Conservation (phyloP, 2,113 vertebrate genomes). For the Daubentonia madagascariensis region DNA sequence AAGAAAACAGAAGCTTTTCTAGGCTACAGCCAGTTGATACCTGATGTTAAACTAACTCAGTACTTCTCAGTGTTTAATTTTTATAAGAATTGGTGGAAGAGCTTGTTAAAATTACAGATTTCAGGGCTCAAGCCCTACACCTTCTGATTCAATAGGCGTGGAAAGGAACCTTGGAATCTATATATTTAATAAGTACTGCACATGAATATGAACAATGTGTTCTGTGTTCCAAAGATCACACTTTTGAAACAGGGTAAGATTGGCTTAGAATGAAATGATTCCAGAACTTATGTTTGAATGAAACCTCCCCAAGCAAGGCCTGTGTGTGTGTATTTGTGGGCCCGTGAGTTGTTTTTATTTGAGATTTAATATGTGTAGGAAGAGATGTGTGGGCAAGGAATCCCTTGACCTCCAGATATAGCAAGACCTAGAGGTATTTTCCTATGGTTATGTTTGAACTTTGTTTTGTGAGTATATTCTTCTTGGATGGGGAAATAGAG, state of each 20-base stretch:
- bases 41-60: not conserved
- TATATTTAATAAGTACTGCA: not conserved
- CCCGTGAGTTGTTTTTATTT: not conserved
- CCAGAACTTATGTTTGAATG: constrained; percentile 51
- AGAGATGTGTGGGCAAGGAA: not conserved
- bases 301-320: constrained; percentile 37
- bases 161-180: not conserved
- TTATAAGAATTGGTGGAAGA: not conserved
- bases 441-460: not conserved
- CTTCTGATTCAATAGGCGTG: not conserved
- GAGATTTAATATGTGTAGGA: not conserved
- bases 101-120: not conserved
- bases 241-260: not conserved
- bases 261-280: not conserved
- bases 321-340: not conserved
- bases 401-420: not conserved
- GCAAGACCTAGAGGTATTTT: not conserved
- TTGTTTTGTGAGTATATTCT: not conserved
- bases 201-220: not conserved
- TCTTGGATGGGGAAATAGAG: not conserved
- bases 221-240: not conserved
- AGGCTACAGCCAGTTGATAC: constrained; percentile 39
- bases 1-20: not conserved
- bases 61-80: not conserved
- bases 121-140: not conserved